A percentile compares a stretch with the other conserved stretches of the same genome.
These are phyloP conservation scores for Takifugu flavidus DNA, from an alignment of 2,113 vertebrate species.

Conservation along the genomic window DNA sequence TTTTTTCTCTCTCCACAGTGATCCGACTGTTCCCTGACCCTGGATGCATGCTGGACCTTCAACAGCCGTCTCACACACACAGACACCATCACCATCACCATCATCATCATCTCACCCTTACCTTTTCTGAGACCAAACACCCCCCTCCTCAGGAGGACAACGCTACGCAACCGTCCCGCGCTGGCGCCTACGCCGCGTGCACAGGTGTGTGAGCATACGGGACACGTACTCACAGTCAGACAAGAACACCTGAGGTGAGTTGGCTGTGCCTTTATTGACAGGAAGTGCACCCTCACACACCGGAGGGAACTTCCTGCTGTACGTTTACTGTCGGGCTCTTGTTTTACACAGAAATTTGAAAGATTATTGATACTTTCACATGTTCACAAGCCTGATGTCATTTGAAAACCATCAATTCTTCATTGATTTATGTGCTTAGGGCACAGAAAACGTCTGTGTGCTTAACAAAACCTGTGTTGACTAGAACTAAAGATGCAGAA, in stretches of 20 bases:
- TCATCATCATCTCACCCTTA: constrained; percentile 69
- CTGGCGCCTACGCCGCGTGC: not conserved
- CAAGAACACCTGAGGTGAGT: constrained; percentile 39
- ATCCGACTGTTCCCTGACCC: constrained; percentile 38
- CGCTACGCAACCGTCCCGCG: constrained; percentile 1
- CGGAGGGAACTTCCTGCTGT: constrained; percentile 19
- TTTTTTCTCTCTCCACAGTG: constrained; percentile 65
- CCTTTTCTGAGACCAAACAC: constrained; percentile 85
- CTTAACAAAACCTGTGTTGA: not conserved
- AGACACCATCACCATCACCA: not conserved
- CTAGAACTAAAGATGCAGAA: not conserved
- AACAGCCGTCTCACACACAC: constrained; percentile 45
- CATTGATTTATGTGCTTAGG: not conserved
- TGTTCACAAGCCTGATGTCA: constrained; percentile 5
- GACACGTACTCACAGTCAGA: constrained; percentile 42
- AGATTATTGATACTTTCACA: constrained; percentile 4
- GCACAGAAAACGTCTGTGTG: not conserved
- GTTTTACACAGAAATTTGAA: constrained; percentile 5
- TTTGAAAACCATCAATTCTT: not conserved
- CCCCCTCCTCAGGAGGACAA: constrained; percentile 43
- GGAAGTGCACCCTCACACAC: constrained; percentile 43
- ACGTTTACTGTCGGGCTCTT: constrained; percentile 46
- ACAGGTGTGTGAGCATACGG: not conserved
- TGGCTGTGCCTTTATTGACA: constrained; percentile 60
- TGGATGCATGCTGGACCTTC: constrained; percentile 27